Percentiles rank a stretch among this genome's conserved stretches.
Conservation (phyloP, 2,113 vertebrate genomes). For the Passer montanus region DNA sequence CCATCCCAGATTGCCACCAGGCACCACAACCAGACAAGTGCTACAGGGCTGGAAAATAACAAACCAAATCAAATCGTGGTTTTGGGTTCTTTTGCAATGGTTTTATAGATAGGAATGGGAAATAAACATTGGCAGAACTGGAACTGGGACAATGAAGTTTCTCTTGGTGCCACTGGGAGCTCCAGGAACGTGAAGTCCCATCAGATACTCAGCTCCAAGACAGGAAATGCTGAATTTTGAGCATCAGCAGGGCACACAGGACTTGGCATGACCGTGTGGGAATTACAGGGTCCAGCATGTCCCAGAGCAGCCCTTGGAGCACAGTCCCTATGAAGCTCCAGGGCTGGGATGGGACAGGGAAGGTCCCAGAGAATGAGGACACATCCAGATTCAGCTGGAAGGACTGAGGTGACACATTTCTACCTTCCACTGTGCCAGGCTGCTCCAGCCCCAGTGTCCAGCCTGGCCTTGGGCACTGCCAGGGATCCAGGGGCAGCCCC, state of each 20-base stretch:
- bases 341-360: neutral
- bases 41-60: neutral
- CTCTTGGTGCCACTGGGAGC: neutral
- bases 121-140: neutral
- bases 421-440: neutral
- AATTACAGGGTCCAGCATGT: neutral
- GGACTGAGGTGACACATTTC: neutral
- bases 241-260: rapidly evolving
- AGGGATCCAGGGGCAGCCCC: neutral
- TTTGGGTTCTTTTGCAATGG: neutral
- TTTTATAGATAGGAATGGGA: neutral
- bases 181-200: neutral
- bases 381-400: neutral
- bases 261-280: rapidly evolving
- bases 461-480: neutral
- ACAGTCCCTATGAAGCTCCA: rapidly evolving
- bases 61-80: neutral
- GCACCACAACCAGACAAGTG: neutral
- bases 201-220: neutral
- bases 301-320: neutral
- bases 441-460: neutral
- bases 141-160: neutral
- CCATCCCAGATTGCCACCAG: neutral
- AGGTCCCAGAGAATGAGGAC: neutral
- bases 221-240: neutral